A percentile compares a stretch with the other conserved stretches of the same genome.
These are phyloP conservation scores for Zophobas atratus DNA, from an alignment of 1,140 invertebrate genomes.

Conservation along the genomic window DNA sequence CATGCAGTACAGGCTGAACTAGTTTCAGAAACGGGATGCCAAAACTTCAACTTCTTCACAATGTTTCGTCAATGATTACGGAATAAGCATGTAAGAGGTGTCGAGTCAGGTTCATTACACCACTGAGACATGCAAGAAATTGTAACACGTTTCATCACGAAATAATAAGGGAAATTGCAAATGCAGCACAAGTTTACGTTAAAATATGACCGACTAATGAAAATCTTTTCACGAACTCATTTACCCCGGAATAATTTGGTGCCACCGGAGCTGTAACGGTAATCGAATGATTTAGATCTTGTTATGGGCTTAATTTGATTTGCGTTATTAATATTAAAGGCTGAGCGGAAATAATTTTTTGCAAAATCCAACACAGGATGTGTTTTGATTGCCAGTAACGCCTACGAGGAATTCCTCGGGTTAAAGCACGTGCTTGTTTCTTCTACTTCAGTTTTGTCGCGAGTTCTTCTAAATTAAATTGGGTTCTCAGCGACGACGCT, in stretches of 20 bases:
- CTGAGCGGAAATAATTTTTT: slow-evolving; percentile 27
- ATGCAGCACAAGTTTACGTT: background rate
- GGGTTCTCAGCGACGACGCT: slow-evolving; percentile 5
- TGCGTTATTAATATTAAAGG: background rate
- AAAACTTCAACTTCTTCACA: slow-evolving; percentile 26
- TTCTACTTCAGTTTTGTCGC: background rate
- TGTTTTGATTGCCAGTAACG: slow-evolving; percentile 23
- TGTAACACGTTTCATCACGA: slow-evolving; percentile 12
- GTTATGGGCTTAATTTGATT: slow-evolving; percentile 4
- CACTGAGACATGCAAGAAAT: slow-evolving; percentile 43
- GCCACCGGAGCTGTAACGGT: background rate
- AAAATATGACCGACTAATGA: background rate
- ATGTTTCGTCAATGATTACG: slow-evolving; percentile 8
- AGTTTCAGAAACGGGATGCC: slow-evolving; percentile 22
- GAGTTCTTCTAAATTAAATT: slow-evolving; percentile 3
- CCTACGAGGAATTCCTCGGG: background rate
- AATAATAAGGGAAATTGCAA: slow-evolving; percentile 31
- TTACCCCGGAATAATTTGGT: too few species aligned
- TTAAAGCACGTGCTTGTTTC: slow-evolving; percentile 23
- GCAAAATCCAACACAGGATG: slow-evolving; percentile 13
- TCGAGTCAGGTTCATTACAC: slow-evolving; percentile 35
- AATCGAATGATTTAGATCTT: background rate
- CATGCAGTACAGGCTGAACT: background rate
- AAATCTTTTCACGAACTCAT: too few species aligned
- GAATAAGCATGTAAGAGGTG: slow-evolving; percentile 43